Conservation (phyloP, 2,888 invertebrate species). For the Eupithecia subfuscata region DNA sequence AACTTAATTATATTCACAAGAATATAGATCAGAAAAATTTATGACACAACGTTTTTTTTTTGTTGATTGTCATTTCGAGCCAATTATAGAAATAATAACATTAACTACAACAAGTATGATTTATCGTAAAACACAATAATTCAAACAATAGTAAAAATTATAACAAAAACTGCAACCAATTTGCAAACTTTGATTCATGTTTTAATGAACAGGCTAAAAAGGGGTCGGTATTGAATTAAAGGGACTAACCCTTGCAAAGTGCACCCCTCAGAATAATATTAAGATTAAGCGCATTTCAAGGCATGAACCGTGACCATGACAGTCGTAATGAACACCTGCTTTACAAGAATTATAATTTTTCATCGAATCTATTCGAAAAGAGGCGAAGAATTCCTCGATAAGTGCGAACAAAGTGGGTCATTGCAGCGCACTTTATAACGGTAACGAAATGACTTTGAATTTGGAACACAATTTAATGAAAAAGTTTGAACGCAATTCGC, state of each 20-base stretch:
- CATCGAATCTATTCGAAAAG: too few species aligned
- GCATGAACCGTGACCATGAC: slow-evolving; percentile 13
- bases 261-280: slow-evolving; percentile 13
- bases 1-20: neutral
- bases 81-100: neutral
- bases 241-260: slow-evolving; percentile 24
- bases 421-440: too few species aligned
- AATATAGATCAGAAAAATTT: neutral
- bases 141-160: slow-evolving; percentile 1
- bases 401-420: too few species aligned
- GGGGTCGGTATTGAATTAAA: slow-evolving; percentile 28
- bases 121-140: neutral
- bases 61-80: neutral
- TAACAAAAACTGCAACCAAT: slow-evolving; percentile 19
- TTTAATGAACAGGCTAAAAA: slow-evolving; percentile 29
- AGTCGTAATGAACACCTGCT: slow-evolving; percentile 3
- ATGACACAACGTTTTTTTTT: neutral
- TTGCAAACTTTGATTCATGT: slow-evolving; percentile 30
- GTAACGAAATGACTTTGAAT: too few species aligned
- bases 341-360: neutral
- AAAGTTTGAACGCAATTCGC: too few species aligned
- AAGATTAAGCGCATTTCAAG: neutral
- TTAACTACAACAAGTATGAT: neutral
- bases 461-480: too few species aligned
- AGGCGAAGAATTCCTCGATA: too few species aligned